phyloP scores from a whole-genome alignment of 2,888 invertebrate genomes.

The Phortica okadai region DNA sequence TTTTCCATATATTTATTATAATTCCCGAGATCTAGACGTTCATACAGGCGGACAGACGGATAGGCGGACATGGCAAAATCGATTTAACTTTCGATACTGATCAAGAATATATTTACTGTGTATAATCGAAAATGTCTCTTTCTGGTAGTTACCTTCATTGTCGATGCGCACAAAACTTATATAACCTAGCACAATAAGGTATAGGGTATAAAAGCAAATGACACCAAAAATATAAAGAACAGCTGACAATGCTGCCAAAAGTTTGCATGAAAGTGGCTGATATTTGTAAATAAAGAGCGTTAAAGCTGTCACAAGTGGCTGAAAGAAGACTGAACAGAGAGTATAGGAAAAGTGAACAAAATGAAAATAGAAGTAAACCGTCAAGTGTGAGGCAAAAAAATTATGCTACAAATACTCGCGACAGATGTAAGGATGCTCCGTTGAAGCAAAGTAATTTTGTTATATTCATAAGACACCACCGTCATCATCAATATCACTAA shows the following conservation, averaged over 20 bases:
- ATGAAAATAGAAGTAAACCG: not conserved
- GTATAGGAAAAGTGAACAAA: conserved; percentile 5
- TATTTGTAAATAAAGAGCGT: conserved; percentile 34
- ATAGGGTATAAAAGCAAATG: not conserved
- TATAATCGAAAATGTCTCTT: too few species aligned
- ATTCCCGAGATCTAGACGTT: too few species aligned
- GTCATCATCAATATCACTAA: conserved; percentile 4
- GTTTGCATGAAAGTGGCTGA: not conserved
- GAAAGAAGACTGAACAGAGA: not conserved
- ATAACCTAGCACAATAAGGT: too few species aligned
- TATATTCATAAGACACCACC: not conserved
- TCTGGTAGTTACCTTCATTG: too few species aligned
- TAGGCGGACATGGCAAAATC: too few species aligned
- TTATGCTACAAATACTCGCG: conserved; percentile 49
- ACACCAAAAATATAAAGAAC: not conserved
- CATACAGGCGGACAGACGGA: too few species aligned
- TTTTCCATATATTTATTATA: too few species aligned
- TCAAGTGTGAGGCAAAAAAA: conserved; percentile 3
- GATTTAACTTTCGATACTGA: too few species aligned
- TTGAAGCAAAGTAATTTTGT: conserved; percentile 14
- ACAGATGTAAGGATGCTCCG: conserved; percentile 51
- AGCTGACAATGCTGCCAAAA: not conserved
- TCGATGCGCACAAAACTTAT: too few species aligned
- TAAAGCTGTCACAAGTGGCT: conserved; percentile 4
- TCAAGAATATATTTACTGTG: too few species aligned